A percentile compares a stretch with the other conserved stretches of the same genome.
Evolutionary conservation across 2,797 vertebrate species (phyloP).

Genomic region (Anguilla anguilla): DNA sequence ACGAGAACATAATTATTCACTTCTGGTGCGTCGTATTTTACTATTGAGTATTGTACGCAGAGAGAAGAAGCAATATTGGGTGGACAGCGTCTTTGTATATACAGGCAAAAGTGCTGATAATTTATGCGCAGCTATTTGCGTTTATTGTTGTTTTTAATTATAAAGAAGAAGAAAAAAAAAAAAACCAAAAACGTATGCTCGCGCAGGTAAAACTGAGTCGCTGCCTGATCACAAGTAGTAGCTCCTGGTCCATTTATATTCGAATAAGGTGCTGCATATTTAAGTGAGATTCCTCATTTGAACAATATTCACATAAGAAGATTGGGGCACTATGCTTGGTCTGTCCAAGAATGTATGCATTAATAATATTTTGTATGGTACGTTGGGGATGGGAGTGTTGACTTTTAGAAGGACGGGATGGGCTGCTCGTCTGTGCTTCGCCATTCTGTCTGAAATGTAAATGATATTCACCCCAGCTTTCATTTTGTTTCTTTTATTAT

Average conservation of each 20-base stretch:
- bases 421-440: slow-evolving; percentile 1
- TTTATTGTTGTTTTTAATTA: background rate
- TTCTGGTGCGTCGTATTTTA: background rate
- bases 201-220: background rate
- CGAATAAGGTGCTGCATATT: background rate
- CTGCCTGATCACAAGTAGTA: background rate
- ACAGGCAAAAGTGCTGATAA: background rate
- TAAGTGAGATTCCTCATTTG: background rate
- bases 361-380: background rate
- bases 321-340: background rate
- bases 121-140: slow-evolving; percentile 5
- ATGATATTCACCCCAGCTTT: background rate
- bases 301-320: background rate
- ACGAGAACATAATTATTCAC: background rate
- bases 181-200: background rate
- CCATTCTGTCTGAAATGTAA: slow-evolving; percentile 25
- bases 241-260: background rate
- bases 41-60: background rate
- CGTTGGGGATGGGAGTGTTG: background rate
- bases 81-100: background rate
- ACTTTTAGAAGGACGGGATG: background rate
- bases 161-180: background rate
- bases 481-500: background rate
- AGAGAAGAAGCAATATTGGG: background rate
- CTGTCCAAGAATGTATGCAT: background rate